Conservation (phyloP, 2,797 vertebrate genomes). For the Florisuga fusca region DNA sequence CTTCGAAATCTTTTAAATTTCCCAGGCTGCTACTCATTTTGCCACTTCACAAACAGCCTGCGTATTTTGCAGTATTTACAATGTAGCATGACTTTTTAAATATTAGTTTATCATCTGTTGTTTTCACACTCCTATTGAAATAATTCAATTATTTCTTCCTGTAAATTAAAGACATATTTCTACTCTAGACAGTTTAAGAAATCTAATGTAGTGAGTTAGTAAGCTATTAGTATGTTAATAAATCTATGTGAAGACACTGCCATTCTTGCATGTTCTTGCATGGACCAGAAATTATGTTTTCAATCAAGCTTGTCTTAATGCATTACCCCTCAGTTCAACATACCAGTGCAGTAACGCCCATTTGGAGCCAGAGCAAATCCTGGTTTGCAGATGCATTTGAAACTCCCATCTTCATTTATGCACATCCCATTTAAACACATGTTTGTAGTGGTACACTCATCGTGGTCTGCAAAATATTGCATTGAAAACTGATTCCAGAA, state of each 20-base stretch:
- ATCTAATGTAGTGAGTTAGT: neutral
- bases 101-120: neutral
- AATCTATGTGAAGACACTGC: neutral
- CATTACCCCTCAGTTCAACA: neutral
- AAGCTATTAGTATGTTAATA: neutral
- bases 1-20: neutral
- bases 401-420: conserved; percentile 86
- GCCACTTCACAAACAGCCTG: neutral
- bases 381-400: conserved; percentile 85
- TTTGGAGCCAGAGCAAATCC: conserved; percentile 80
- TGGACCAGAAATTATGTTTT: neutral
- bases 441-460: conserved; percentile 81
- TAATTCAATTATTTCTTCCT: neutral
- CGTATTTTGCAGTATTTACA: neutral
- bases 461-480: conserved; percentile 73
- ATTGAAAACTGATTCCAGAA: neutral
- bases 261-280: neutral
- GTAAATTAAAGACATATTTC: neutral
- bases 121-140: neutral
- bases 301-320: neutral
- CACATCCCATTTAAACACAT: conserved; percentile 86
- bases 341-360: conserved; percentile 81
- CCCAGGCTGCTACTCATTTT: neutral
- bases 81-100: neutral
- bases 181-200: neutral